Evolutionary conservation across 2,797 vertebrate species (phyloP), one percentile per base, ranked within the genome.

Genomic region (Neosalanx taihuensis): DNA sequence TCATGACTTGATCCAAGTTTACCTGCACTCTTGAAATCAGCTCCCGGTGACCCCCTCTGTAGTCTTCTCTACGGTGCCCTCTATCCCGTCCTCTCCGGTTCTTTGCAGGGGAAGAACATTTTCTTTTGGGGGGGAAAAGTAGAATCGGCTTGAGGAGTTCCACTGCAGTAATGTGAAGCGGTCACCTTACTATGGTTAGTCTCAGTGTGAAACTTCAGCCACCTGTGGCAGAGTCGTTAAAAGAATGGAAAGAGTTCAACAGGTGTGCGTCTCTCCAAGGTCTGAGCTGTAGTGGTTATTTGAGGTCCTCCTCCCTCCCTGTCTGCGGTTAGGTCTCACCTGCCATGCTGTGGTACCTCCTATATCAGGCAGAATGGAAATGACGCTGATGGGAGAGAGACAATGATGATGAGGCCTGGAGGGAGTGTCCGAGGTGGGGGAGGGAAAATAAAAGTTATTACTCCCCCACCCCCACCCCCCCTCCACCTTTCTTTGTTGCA

Each of bases 361-460:
- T 79, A 82, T 83, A 90, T 85, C 76, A 67, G 75, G 74, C 77
- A 68, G 75, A 72, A 86, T 90, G 83, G 81, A 89, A 89, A 86
- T 72, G 33, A 20, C 64, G 73, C 79, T 72, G 79, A 79, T 76
- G 76, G 63, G 17, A 70, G 82, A 84, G 76, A 79, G 23, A 26
- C 23, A 26, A 26, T 26, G 23, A 77, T 77, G 80, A 73, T 51
- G 74, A 30, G 35, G 83, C 84, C 83, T 83, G 83, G 81, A 85
- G 83, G 81, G 81, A 81, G 80, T 77, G 77, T 77, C 66, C 53
- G 67, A 59, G 67, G 57, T 26, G 66, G 31, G 62, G 71, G 37
- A 67, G 70, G 58, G 46, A 64, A 23, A 77, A 70, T 80, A 72
- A 60, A 61, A 69, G 76, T 82, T 76, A 65, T 66, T 10, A 5